Base-by-base conservation (phyloP, 2,888 invertebrate species). In the Calephelis perditalis region DNA sequence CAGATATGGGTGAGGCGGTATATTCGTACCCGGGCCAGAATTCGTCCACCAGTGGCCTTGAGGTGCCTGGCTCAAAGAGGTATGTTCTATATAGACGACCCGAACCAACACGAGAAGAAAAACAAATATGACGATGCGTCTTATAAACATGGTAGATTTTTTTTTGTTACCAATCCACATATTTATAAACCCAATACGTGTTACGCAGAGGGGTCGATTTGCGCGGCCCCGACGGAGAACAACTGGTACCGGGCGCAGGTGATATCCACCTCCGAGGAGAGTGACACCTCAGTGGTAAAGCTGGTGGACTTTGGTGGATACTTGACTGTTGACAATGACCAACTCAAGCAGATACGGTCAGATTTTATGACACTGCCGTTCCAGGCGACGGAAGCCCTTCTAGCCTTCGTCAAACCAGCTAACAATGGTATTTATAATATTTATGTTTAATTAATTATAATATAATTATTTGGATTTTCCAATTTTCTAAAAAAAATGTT, bases 251-350 rank as follows among this genome's bases (percentile, higher is more conserved):
- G 98, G 70, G 96, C 96, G 11, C 95, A 96, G 86, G 94, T 98
- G 59, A 92, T 95, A 64, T 87, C 91, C 57, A 92, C 93, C 46
- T 94, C 95, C 66, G 93, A 93, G 65, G 94, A 94, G 59, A 93
- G 92, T 56, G 93, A 94, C 72, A 93, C 93, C 52, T 95, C 96
- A 71, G 92, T 97, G 68, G 94, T 98, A 62, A 96, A 96, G 84
- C 95, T 97, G 80, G 94, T 99, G 58, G 99, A 99, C 90, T 97
- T 97, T 75, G 99, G 99, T 57, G 99, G 99, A 58, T 99, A 96
- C 83, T 93, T 95, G 75, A 93, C 93, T 63, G 92, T 98, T 61
- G 93, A 94, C 71, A 94, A 95, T 70, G 91, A 93, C 61, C 92
- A 94, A 69, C 93, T 99, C 77, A 94, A 97, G 78, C 98, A 99